These are phyloP conservation scores for Pseudomyrmex flavicornis DNA, from an alignment of 1,140 invertebrate genomes.

Conservation along the genomic window DNA sequence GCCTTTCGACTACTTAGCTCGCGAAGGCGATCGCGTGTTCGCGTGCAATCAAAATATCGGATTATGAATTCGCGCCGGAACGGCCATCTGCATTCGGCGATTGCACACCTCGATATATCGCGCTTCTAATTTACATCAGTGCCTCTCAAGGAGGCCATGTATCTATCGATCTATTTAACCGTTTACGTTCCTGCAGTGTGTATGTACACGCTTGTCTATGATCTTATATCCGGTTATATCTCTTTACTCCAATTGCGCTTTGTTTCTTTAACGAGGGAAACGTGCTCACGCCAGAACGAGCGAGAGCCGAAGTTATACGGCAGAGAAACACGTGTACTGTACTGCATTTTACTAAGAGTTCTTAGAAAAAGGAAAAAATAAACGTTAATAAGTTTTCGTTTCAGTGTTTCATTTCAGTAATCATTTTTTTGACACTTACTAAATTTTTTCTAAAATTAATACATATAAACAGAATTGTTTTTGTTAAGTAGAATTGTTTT, in stretches of 20 bases:
- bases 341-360: neutral
- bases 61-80: constrained; percentile 79
- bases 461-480: neutral
- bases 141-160: constrained; percentile 24
- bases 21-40: constrained; percentile 71
- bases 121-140: constrained; percentile 55
- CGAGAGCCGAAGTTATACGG: neutral
- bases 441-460: neutral
- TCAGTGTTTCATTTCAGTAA: neutral
- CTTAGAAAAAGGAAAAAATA: constrained; percentile 1
- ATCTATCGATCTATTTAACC: constrained; percentile 61
- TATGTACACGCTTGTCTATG: neutral
- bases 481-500: neutral
- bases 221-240: constrained; percentile 24
- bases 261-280: constrained; percentile 23
- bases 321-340: neutral
- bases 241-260: constrained; percentile 8
- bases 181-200: constrained; percentile 13
- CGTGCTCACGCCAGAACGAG: neutral
- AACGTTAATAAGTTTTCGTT: neutral
- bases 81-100: constrained; percentile 75
- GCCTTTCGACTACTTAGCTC: constrained; percentile 44
- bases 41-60: constrained; percentile 74
- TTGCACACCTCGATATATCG: constrained; percentile 70
- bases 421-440: constrained; percentile 4